Percentiles rank a stretch among this genome's conserved stretches.
phyloP scores from a whole-genome alignment of 2,113 vertebrate genomes.

The Brevimyrus niger region DNA sequence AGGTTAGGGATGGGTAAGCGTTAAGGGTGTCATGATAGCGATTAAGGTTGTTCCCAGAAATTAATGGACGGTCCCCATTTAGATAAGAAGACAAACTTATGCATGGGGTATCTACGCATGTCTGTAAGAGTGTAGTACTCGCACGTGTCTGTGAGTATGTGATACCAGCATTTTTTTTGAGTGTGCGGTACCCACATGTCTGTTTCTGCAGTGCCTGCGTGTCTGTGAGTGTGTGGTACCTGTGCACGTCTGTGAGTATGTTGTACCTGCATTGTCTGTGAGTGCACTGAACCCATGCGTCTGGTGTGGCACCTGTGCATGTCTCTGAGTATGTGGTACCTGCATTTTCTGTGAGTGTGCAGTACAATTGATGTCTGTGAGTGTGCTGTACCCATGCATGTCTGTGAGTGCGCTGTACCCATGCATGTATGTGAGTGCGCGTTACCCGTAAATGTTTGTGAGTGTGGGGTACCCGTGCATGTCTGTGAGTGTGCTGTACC shows the following conservation, averaged over 20 bases:
- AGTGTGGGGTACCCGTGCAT: background rate
- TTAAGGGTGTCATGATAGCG: too few relatives aligned
- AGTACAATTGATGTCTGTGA: background rate
- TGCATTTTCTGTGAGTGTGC: background rate
- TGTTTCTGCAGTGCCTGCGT: background rate
- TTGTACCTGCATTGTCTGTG: background rate
- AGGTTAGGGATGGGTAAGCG: too few relatives aligned
- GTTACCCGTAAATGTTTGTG: background rate
- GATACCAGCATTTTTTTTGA: background rate
- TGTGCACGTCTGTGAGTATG: background rate
- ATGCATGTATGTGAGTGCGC: background rate
- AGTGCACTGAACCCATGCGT: background rate
- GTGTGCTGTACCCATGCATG: background rate
- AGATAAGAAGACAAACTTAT: too few relatives aligned
- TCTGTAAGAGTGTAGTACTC: background rate
- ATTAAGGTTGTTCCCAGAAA: too few relatives aligned
- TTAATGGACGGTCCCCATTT: too few relatives aligned
- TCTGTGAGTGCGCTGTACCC: background rate
- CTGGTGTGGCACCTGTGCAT: background rate
- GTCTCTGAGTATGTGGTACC: background rate
- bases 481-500: background rate
- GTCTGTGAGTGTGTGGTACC: background rate
- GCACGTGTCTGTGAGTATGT: slow-evolving; percentile 9
- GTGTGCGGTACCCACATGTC: background rate
- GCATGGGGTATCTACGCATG: background rate